Evolutionary conservation across 1,140 invertebrate genomes (phyloP), one percentile per base, ranked within the genome.

Genomic region (Dendrolimus kikuchii): DNA sequence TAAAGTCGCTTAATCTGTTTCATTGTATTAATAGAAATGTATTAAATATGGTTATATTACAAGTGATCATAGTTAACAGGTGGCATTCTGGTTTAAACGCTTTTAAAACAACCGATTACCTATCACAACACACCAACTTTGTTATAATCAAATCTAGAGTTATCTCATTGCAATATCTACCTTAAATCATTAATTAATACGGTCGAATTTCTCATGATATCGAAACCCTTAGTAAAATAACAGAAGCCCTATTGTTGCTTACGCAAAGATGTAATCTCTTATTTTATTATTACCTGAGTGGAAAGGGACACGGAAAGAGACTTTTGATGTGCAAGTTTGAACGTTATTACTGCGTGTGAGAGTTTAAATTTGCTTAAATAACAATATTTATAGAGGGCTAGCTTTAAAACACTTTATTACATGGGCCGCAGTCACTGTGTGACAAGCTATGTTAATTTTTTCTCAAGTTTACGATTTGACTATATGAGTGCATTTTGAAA

Each of bases 251-350:
- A 81, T 80, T 79, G 76, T 81, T 79, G 76, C 71, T 82, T 76
- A 79, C 74, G 71, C 70, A 72, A 80, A 82, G 77, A 82, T 82
- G 76, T 83, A 79, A 81, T 83, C 79, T 82, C 71, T 77, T 81
- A 82, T 77, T 82, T 79, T 79, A 76, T 78, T 81, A 79, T 81
- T 81, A 79, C 77, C 74, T 79, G 69, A 68, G 65, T 72, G 64
- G 64, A 80, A 72, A 74, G 72, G 68, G 74, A 68, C 66, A 48
- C 58, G 53, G 46, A 36, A 48, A 37, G 37, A 9, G 38, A 10
- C 37, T 23, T 44, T 9, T 51, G 38, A 38, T 51, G 49, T 59
- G 52, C 38, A 47, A 77, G 57, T 63, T 54, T 66, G 36, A 61
- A 63, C 62, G 54, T 57, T 74, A 64, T 61, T 2, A 8, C 2